Base-by-base conservation (phyloP, 2,888 invertebrate genomes). In the Tinea trinotella region DNA sequence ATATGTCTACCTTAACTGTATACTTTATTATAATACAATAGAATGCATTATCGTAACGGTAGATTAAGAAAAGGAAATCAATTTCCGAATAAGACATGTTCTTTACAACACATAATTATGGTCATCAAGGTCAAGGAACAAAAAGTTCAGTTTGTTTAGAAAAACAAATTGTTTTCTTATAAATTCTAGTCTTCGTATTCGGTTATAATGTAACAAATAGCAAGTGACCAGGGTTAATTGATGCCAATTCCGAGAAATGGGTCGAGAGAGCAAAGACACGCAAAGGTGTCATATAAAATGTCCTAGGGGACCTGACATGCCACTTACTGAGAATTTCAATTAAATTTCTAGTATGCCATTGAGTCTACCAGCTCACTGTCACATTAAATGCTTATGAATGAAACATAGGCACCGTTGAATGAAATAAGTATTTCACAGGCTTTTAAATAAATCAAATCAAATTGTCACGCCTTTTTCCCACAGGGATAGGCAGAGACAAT, bases 201-300 rank as follows among this genome's bases (percentile, higher is more conserved):
- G n/a, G 30, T 10, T 30, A 12, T 12, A 40, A 40, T 40, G 17
- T 15, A 12, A 15, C 17, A 12, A 40, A 40, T 12, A 13, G 13
- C 40, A 40, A 40, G 10, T 40, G 17, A n/a, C 18, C 46, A 46
- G 15, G 18, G 46, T 46, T 17, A 46, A 46, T 46, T 46, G 46
- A 19, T 17, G 12, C 19, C 46, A 46, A 46, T 46, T 18, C 17
- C n/a, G 19, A 17, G 19, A 46, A 19, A 46, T 46, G 46, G 46
- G 46, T 46, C 46, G 46, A 18, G 46, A 46, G 46, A 19, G 46
- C 46, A 46, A 17, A 46, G 46, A 46, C 46, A 10, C 19, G n/a
- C 2, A 19, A 46, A 17, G 17, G 19, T 46, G 46, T 46, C 46
- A 46, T 19, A 40, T 40, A 13, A 40, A 40, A 18, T 10, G 4